phyloP scores from a whole-genome alignment of 2,888 invertebrate genomes.

The Gerris lacustris region DNA sequence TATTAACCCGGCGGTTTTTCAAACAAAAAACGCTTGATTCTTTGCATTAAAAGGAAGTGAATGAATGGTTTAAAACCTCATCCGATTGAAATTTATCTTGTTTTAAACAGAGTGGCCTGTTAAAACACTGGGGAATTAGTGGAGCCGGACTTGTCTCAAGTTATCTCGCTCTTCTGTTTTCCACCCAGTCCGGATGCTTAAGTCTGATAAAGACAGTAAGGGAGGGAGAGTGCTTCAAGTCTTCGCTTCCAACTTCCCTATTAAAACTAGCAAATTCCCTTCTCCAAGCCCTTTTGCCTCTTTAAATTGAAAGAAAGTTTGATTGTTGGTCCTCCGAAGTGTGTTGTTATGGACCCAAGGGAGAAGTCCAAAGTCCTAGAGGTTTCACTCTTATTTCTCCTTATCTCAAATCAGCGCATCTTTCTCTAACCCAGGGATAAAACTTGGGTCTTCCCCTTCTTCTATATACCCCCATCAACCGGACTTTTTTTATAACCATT shows the following conservation, averaged over 20 bases:
- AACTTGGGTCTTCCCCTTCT: too few species aligned
- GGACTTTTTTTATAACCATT: too few species aligned
- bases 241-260: neutral
- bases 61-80: too few species aligned
- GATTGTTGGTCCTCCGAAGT: neutral
- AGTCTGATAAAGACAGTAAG: constrained; percentile 5
- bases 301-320: constrained; percentile 5
- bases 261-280: neutral
- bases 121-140: neutral
- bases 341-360: too few species aligned
- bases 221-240: neutral
- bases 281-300: neutral
- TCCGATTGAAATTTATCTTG: too few species aligned
- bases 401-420: neutral
- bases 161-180: neutral
- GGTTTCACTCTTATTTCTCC: neutral
- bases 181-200: neutral
- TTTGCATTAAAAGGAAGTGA: too few species aligned
- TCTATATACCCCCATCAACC: too few species aligned
- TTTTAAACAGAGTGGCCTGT: too few species aligned
- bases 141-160: neutral
- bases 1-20: too few species aligned
- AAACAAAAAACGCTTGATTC: too few species aligned
- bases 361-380: neutral
- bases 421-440: too few species aligned